These are phyloP conservation scores for Rhinophrynus dorsalis DNA, from an alignment of 2,797 vertebrate species.

Conservation along the genomic window DNA sequence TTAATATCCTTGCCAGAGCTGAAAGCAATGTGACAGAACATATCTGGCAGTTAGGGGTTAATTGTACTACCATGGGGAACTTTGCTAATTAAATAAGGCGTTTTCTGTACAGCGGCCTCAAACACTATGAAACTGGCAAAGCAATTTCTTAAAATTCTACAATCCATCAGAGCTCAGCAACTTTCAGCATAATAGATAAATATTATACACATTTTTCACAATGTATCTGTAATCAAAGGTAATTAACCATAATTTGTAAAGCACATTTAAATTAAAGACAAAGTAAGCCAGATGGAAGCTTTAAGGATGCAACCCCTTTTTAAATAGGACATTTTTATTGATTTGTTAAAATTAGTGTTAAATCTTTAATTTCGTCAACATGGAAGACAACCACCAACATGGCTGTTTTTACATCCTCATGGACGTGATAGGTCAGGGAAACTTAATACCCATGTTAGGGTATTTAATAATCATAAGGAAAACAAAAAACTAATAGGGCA, in stretches of 20 bases:
- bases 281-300: not conserved
- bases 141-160: conserved; percentile 6
- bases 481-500: not conserved
- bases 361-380: not conserved
- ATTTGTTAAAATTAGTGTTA: not conserved
- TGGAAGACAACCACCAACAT: not conserved
- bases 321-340: not conserved
- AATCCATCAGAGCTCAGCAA: conserved; percentile 1
- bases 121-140: not conserved
- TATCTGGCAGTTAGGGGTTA: not conserved
- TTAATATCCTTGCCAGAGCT: too few species aligned
- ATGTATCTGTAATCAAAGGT: not conserved
- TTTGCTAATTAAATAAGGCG: not conserved
- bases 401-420: not conserved
- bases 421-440: not conserved
- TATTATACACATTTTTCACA: conserved; percentile 33
- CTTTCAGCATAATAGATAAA: conserved; percentile 16
- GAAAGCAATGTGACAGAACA: not conserved
- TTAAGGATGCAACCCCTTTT: conserved; percentile 10
- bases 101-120: not conserved
- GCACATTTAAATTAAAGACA: conserved; percentile 5
- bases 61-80: not conserved
- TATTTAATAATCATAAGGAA: not conserved
- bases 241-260: not conserved
- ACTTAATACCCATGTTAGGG: not conserved